Percentiles rank a stretch among this genome's conserved stretches.
Evolutionary conservation across 2,797 vertebrate genomes (phyloP).

Genomic region (Sciurus vulgaris): DNA sequence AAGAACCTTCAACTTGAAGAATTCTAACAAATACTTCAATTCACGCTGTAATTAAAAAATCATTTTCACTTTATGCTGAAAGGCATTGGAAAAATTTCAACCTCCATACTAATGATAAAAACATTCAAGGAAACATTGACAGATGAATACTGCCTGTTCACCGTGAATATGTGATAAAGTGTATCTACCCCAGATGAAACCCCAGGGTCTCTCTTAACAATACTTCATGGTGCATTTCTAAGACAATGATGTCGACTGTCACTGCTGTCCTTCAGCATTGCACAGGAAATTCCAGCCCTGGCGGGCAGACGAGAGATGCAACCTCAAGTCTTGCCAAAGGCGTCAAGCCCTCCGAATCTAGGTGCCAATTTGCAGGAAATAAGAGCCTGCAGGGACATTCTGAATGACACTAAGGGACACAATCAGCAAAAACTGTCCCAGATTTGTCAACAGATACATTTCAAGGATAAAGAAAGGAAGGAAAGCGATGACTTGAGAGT

Average conservation of each 20-base stretch:
- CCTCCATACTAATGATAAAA: not conserved
- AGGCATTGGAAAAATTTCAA: not conserved
- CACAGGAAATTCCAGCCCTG: too few species aligned
- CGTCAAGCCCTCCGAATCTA: accelerated
- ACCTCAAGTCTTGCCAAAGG: accelerated
- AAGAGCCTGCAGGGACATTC: not conserved
- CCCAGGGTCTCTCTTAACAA: not conserved
- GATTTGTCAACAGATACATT: not conserved
- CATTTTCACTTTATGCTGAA: not conserved
- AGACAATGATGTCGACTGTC: too few species aligned
- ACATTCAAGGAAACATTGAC: not conserved
- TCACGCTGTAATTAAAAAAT: not conserved
- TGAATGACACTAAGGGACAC: too few species aligned
- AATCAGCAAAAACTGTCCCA: not conserved
- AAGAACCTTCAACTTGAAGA: not conserved
- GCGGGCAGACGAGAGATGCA: accelerated
- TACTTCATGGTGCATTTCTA: not conserved
- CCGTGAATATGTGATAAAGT: not conserved
- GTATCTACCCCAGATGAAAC: not conserved
- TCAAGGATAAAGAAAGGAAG: not conserved
- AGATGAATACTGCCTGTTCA: too few species aligned
- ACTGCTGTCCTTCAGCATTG: not conserved
- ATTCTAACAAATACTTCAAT: not conserved
- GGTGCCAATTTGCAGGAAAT: not conserved
- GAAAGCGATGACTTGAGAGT: not conserved